Evolutionary conservation across 2,113 vertebrate species (phyloP).

Genomic region (Pseudonaja textilis): DNA sequence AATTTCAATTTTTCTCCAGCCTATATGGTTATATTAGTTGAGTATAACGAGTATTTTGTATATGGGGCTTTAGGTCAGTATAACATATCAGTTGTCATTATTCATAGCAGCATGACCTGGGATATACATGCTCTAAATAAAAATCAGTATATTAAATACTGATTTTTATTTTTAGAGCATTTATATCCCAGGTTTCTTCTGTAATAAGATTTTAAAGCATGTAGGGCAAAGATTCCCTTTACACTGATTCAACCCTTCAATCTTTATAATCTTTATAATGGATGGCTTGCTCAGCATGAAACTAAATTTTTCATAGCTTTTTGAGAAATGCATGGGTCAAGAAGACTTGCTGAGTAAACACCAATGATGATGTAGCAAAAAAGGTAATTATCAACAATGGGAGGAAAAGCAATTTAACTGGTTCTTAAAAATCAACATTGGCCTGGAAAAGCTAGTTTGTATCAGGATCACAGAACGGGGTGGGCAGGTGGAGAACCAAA

Average conservation of each 20-base stretch:
- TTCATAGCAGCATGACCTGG: not conserved
- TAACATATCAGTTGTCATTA: not conserved
- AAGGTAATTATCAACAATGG: not conserved
- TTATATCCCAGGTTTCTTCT: not conserved
- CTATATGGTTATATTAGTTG: not conserved
- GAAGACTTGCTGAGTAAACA: not conserved
- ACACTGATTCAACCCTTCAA: not conserved
- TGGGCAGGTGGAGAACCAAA: not conserved
- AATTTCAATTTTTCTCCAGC: not conserved
- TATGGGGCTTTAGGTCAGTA: not conserved
- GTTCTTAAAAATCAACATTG: not conserved
- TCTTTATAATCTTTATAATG: not conserved
- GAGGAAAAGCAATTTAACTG: too few relatives aligned
- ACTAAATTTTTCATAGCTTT: not conserved
- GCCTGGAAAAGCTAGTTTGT: not conserved
- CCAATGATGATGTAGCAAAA: not conserved
- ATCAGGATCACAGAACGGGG: not conserved
- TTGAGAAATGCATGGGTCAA: not conserved
- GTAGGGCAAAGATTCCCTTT: not conserved
- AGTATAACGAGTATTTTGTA: not conserved
- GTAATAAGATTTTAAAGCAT: not conserved
- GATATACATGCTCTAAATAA: not conserved
- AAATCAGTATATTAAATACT: not conserved
- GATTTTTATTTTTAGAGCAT: not conserved
- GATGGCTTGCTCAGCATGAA: not conserved